Evolutionary conservation across 2,888 invertebrate species (phyloP).

Genomic region (Eugnorisma glareosa): DNA sequence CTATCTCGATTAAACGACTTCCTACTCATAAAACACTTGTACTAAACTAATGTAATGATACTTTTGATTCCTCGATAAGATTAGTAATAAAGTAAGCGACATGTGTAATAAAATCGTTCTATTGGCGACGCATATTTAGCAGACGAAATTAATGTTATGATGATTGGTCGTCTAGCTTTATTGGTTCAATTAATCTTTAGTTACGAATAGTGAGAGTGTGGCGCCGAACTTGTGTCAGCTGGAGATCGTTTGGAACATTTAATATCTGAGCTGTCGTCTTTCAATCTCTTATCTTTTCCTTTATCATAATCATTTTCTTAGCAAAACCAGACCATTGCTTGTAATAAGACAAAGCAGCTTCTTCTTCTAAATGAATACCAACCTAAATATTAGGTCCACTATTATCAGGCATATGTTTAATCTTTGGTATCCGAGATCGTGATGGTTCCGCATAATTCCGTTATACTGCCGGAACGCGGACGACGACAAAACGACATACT

Average conservation of each 20-base stretch:
- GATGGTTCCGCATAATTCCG: no score
- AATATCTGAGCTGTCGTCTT: slow-evolving; percentile 20
- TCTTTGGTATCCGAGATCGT: no score
- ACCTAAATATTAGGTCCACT: not conserved
- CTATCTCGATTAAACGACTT: slow-evolving; percentile 38
- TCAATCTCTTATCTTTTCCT: not conserved
- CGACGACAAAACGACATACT: not conserved
- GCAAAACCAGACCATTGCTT: not conserved
- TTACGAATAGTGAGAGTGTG: slow-evolving; percentile 29
- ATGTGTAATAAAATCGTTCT: slow-evolving; percentile 48
- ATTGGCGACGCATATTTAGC: slow-evolving; percentile 37
- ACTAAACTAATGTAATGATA: slow-evolving; percentile 37
- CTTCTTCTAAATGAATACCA: not conserved
- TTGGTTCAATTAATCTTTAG: slow-evolving; percentile 58
- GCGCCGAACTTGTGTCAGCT: slow-evolving; percentile 23
- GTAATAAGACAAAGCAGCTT: not conserved
- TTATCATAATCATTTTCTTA: slow-evolving; percentile 25
- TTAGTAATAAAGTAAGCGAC: slow-evolving; percentile 42
- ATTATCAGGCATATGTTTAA: not conserved
- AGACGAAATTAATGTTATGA: slow-evolving; percentile 52
- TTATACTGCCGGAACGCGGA: not conserved
- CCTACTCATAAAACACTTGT: slow-evolving; percentile 55
- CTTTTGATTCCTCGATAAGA: slow-evolving; percentile 55
- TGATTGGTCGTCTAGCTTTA: slow-evolving; percentile 54
- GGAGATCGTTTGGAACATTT: slow-evolving; percentile 17